Conservation (phyloP, 2,888 invertebrate species). For the Branchellion lobata region DNA sequence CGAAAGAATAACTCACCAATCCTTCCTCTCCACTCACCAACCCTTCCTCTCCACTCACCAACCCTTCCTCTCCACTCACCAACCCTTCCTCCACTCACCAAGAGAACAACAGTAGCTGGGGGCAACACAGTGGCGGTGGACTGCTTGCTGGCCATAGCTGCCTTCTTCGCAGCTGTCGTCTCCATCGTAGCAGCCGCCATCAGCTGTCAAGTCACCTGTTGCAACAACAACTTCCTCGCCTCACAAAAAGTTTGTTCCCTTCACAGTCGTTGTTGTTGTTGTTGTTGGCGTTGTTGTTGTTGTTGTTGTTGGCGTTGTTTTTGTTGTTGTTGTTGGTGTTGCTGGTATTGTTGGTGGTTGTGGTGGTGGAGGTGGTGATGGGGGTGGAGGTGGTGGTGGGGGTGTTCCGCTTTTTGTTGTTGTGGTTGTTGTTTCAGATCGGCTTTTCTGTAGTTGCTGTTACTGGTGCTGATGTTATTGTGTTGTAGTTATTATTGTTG, state of each 20-base stretch:
- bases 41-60: background rate
- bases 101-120: background rate
- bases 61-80: background rate
- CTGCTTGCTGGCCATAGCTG: constrained; percentile 19
- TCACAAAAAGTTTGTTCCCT: constrained; percentile 21
- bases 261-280: background rate
- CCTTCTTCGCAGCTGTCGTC: constrained; percentile 12
- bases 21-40: background rate
- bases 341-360: constrained; percentile 13
- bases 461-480: no score
- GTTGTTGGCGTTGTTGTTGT: background rate
- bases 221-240: constrained; percentile 33
- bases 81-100: background rate
- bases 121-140: constrained; percentile 28
- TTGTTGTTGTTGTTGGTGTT: no score
- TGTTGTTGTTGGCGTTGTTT: no score
- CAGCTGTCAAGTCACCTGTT: constrained; percentile 38
- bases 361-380: constrained; percentile 20
- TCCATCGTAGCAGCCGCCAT: constrained; percentile 33
- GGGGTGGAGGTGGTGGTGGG: constrained; percentile 12
- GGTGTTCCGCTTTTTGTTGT: background rate
- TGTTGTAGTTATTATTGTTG: no score
- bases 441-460: no score
- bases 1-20: no score
- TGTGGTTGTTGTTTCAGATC: no score